Evolutionary conservation across 2,888 invertebrate genomes (phyloP).

Genomic region (Iphiclides podalirius): DNA sequence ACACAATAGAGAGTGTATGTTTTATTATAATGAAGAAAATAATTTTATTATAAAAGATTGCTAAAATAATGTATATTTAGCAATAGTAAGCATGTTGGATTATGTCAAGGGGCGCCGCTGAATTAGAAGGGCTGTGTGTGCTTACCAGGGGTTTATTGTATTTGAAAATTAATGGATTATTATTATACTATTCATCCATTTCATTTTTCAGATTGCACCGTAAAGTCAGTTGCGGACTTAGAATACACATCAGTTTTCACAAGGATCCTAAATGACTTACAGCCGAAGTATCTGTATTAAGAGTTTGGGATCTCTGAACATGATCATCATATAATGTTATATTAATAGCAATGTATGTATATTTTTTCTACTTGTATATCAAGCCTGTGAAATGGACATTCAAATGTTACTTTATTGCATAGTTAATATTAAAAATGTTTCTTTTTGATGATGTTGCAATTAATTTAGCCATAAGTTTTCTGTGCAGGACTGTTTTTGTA

Average conservation of each 20-base stretch:
- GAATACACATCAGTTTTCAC: conserved; percentile 21
- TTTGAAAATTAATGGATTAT: too few species aligned
- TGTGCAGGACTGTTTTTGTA: conserved; percentile 55
- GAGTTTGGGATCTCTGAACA: background rate
- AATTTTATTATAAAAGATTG: too few species aligned
- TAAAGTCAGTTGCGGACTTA: conserved; percentile 26
- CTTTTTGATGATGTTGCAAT: conserved; percentile 63
- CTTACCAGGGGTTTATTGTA: too few species aligned
- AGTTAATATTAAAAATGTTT: conserved; percentile 42
- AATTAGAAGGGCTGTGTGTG: too few species aligned
- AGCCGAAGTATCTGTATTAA: conserved; percentile 15
- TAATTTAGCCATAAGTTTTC: conserved; percentile 49
- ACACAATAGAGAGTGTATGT: too few species aligned
- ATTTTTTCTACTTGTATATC: conserved; percentile 77
- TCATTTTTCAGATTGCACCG: conserved; percentile 27
- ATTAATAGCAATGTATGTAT: conserved; percentile 70
- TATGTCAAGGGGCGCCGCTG: too few species aligned
- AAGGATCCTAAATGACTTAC: conserved; percentile 13
- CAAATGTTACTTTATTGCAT: conserved; percentile 51
- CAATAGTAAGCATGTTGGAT: too few species aligned
- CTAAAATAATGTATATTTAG: too few species aligned
- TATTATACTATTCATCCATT: background rate
- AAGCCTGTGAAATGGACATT: conserved; percentile 49
- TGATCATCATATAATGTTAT: conserved; percentile 42
- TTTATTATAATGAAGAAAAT: too few species aligned